Evolutionary conservation across 1,140 invertebrate species (phyloP).

Genomic region (Belonocnema kinseyi): DNA sequence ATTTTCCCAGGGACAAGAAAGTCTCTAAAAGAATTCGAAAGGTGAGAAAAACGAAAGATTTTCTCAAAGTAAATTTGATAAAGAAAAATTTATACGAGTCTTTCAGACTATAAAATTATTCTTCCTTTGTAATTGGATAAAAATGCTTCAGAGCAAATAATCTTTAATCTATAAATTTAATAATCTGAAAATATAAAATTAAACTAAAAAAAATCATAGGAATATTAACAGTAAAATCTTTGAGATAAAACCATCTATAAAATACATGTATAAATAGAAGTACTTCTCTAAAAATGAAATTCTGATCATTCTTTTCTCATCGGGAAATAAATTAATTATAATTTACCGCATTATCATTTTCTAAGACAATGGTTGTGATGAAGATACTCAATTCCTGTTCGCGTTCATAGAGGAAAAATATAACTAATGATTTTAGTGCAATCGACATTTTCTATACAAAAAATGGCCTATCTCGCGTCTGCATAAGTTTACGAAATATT

Average conservation of each 20-base stretch:
- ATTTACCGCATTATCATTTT: background rate
- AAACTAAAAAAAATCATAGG: too few species aligned
- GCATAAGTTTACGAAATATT: slow-evolving; percentile 31
- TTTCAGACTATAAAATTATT: background rate
- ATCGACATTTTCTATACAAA: slow-evolving; percentile 36
- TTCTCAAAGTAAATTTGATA: slow-evolving; percentile 15
- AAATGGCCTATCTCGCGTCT: slow-evolving; percentile 31
- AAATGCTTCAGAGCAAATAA: background rate
- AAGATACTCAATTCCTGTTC: slow-evolving; percentile 34
- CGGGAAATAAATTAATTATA: too few species aligned
- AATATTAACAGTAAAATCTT: too few species aligned
- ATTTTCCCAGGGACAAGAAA: background rate
- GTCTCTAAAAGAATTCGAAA: background rate
- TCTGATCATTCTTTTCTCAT: too few species aligned
- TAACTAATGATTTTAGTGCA: slow-evolving; percentile 14
- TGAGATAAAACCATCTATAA: too few species aligned
- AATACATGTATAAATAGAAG: too few species aligned
- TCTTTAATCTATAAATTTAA: background rate
- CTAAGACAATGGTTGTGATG: slow-evolving; percentile 33
- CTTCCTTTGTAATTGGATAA: background rate
- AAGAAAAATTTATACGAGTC: slow-evolving; percentile 11
- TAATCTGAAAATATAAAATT: too few species aligned
- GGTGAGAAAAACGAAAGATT: background rate
- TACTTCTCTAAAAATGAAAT: too few species aligned
- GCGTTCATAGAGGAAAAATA: slow-evolving; percentile 36